These are phyloP conservation scores for Luffia ferchaultella DNA, from an alignment of 2,888 invertebrate genomes.

Conservation along the genomic window DNA sequence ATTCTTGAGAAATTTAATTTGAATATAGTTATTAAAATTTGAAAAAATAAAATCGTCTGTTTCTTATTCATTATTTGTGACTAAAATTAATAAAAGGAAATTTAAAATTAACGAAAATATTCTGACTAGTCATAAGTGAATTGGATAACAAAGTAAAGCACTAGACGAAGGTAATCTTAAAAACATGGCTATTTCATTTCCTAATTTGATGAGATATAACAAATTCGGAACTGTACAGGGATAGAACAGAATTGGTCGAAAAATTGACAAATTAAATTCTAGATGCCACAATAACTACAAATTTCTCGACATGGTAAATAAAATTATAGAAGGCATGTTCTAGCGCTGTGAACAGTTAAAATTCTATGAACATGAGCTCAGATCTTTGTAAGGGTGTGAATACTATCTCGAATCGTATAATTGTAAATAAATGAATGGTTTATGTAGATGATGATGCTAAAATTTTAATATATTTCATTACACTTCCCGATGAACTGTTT, in stretches of 20 bases:
- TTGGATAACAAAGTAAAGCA: neutral
- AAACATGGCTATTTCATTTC: neutral
- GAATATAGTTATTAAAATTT: too few species aligned
- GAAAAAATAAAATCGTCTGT: too few species aligned
- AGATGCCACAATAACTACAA: neutral
- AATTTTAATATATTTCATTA: conserved; percentile 59
- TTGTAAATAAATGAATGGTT: conserved; percentile 46
- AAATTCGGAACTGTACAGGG: conserved; percentile 67
- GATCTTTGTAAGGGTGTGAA: conserved; percentile 38
- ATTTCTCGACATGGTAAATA: too few species aligned
- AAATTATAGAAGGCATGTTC: too few species aligned
- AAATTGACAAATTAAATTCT: conserved; percentile 20
- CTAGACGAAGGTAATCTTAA: neutral
- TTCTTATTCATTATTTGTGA: too few species aligned
- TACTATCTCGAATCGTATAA: conserved; percentile 30
- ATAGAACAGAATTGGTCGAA: conserved; percentile 34
- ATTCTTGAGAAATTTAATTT: conserved; percentile 1
- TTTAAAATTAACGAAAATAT: conserved; percentile 44
- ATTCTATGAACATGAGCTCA: conserved; percentile 43
- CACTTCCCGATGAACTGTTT: conserved; percentile 57
- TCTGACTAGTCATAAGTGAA: conserved; percentile 60
- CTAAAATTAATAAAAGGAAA: too few species aligned
- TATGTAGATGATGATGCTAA: conserved; percentile 41
- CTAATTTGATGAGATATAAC: conserved; percentile 21
- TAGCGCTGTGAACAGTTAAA: conserved; percentile 47